phyloP scores from a whole-genome alignment of 2,113 vertebrate species.

The Percopsis transmontana region DNA sequence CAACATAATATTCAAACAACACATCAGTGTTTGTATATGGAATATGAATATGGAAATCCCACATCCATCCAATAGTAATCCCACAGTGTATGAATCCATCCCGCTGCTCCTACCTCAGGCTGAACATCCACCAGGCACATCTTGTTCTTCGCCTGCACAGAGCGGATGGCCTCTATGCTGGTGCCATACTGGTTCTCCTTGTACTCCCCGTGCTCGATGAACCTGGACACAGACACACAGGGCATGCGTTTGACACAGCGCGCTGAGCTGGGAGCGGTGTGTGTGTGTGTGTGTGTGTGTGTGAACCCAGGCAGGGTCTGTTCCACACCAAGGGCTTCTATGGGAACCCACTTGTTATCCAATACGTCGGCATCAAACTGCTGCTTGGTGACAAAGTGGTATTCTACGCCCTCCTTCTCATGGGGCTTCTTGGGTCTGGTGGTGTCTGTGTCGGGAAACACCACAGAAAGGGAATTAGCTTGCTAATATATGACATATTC shows the following conservation, averaged over 20 bases:
- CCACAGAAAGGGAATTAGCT: too few species aligned
- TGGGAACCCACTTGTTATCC: slow-evolving; percentile 86
- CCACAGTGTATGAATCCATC: too few species aligned
- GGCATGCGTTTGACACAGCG: too few species aligned
- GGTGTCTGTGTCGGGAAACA: slow-evolving; percentile 83
- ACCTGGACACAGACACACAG: slow-evolving; percentile 74
- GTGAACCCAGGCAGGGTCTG: too few species aligned
- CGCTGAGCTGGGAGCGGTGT: too few species aligned
- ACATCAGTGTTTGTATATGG: too few species aligned
- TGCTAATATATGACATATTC: too few species aligned
- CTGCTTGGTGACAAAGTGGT: slow-evolving; percentile 94
- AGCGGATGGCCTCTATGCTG: slow-evolving; percentile 91
- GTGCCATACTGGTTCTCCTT: slow-evolving; percentile 96
- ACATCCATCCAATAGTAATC: too few species aligned
- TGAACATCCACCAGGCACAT: slow-evolving; percentile 93
- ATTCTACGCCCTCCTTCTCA: slow-evolving; percentile 94
- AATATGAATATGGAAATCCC: too few species aligned
- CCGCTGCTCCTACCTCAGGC: slow-evolving; percentile 90
- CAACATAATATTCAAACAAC: too few species aligned
- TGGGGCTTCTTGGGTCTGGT: slow-evolving; percentile 91
- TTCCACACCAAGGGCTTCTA: background rate
- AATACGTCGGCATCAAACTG: slow-evolving; percentile 88
- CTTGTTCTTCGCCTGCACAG: slow-evolving; percentile 91
- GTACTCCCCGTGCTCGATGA: slow-evolving; percentile 93
- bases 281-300: too few species aligned